Evolutionary conservation across 2,888 invertebrate genomes (phyloP).

Genomic region (Heteromyza rotundicornis): DNA sequence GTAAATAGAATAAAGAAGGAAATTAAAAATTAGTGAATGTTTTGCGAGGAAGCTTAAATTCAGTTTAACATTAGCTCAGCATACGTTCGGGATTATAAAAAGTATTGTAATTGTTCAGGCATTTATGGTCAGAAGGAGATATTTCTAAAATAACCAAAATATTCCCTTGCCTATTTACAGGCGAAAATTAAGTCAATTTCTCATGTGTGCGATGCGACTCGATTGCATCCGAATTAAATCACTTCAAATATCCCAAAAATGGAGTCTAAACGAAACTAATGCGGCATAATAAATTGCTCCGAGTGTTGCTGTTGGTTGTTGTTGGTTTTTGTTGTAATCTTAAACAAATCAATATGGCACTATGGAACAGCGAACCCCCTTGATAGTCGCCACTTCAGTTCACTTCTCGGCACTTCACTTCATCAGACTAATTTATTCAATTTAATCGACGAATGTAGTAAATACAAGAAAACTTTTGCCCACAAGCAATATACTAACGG

Average conservation of each 20-base stretch:
- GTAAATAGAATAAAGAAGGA: too few species aligned
- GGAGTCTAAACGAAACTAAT: not conserved
- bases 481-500: not conserved
- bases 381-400: not conserved
- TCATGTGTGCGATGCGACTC: not conserved
- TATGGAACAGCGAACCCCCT: too few species aligned
- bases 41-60: too few species aligned
- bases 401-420: slow-evolving; percentile 5
- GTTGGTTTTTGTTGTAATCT: slow-evolving; percentile 1
- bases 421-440: slow-evolving; percentile 25
- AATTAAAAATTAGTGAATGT: too few species aligned
- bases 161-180: not conserved
- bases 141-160: not conserved
- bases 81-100: too few species aligned
- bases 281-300: slow-evolving; percentile 11
- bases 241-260: not conserved
- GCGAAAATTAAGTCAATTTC: slow-evolving; percentile 6
- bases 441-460: slow-evolving; percentile 1
- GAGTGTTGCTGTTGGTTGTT: too few species aligned
- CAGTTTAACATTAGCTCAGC: too few species aligned
- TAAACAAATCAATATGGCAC: slow-evolving; percentile 12
- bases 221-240: too few species aligned
- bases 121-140: too few species aligned
- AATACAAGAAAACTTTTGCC: not conserved
- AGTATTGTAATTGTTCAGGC: too few species aligned